These are phyloP conservation scores for Drosophila ogumai DNA, from an alignment of 1,140 invertebrate genomes.

Conservation along the genomic window DNA sequence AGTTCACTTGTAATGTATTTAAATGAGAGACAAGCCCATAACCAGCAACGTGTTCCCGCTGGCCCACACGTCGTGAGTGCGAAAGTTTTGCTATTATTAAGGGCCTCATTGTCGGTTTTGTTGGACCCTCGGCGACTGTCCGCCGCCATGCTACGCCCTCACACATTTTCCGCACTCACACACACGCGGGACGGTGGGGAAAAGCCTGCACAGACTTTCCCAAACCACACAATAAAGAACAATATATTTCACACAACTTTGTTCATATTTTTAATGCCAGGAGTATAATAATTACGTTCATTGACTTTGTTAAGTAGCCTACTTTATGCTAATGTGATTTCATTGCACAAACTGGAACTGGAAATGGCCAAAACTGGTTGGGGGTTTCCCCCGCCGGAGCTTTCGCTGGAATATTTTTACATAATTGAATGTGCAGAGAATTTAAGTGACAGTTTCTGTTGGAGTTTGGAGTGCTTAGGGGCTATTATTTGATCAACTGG, in stretches of 20 bases:
- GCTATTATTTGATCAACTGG: neutral
- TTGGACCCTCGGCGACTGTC: conserved; percentile 68
- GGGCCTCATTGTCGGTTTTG: conserved; percentile 78
- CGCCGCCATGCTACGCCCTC: conserved; percentile 17
- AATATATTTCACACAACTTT: conserved; percentile 79
- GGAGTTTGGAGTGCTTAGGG: neutral
- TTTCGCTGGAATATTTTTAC: conserved; percentile 61
- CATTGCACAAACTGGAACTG: conserved; percentile 40
- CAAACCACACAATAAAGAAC: conserved; percentile 59
- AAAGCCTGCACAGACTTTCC: conserved; percentile 15
- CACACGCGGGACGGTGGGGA: conserved; percentile 6
- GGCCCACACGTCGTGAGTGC: conserved; percentile 68
- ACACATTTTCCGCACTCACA: neutral
- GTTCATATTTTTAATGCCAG: conserved; percentile 82
- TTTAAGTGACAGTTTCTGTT: conserved; percentile 27
- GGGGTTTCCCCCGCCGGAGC: neutral
- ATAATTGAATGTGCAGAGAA: conserved; percentile 60
- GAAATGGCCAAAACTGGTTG: neutral
- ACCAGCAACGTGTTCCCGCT: conserved; percentile 38
- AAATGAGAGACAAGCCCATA: conserved; percentile 51
- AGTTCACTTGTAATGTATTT: conserved; percentile 62
- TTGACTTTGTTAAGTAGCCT: conserved; percentile 81
- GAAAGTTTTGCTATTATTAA: conserved; percentile 81
- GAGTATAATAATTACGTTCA: conserved; percentile 82
- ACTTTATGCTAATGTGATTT: conserved; percentile 81